Conservation (phyloP, 2,888 invertebrate species). For the Psylliodes chrysocephalus region DNA sequence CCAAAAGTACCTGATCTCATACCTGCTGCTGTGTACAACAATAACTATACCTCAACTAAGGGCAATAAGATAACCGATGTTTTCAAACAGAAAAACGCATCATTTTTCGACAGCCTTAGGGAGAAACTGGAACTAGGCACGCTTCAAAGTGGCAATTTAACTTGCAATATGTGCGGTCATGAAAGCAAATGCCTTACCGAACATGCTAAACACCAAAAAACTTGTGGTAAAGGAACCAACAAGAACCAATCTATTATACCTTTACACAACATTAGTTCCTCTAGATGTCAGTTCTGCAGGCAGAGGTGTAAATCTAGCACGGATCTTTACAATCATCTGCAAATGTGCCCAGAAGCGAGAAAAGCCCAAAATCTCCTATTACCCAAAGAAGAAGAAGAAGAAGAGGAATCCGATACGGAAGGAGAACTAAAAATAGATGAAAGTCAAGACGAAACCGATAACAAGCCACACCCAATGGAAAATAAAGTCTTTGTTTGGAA, state of each 20-base stretch:
- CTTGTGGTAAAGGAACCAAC: conserved; percentile 65
- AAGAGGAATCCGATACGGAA: conserved; percentile 52
- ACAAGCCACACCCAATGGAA: conserved; percentile 79
- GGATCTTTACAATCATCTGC: conserved; percentile 80
- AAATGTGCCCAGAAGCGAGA: conserved; percentile 73
- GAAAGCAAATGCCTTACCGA: conserved; percentile 85
- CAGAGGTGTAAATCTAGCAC: conserved; percentile 87
- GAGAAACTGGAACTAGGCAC: conserved; percentile 76
- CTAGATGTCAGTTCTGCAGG: conserved; percentile 86
- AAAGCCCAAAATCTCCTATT: conserved; percentile 55
- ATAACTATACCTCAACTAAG: conserved; percentile 43
- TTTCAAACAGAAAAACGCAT: conserved; percentile 75
- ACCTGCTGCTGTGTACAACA: conserved; percentile 50
- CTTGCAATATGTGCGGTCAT: conserved; percentile 77
- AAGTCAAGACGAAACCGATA: conserved; percentile 51
- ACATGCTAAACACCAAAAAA: conserved; percentile 81
- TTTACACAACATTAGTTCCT: conserved; percentile 71
- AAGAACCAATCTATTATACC: conserved; percentile 54
- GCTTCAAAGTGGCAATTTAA: conserved; percentile 71
- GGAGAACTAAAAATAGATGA: conserved; percentile 50
- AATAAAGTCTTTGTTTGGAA: conserved; percentile 87
- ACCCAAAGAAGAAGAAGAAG: conserved; percentile 51
- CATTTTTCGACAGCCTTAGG: conserved; percentile 85
- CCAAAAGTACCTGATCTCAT: conserved; percentile 59
- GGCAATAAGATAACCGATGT: conserved; percentile 45